A percentile compares a stretch with the other conserved stretches of the same genome.
Conservation (phyloP, 2,888 invertebrate genomes). For the Ptychoptera contaminata region DNA sequence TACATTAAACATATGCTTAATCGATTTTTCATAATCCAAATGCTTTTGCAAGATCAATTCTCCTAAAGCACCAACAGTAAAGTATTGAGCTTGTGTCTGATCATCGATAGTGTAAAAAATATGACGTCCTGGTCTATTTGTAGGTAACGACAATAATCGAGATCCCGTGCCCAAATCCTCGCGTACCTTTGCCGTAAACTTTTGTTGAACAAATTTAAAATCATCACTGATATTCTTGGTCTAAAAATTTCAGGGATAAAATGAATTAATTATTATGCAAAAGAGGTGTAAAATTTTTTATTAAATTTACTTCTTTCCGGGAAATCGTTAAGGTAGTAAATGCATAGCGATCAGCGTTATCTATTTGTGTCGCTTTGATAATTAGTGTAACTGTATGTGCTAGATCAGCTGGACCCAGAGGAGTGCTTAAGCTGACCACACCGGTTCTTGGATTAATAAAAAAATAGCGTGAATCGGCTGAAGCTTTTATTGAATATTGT, state of each 20-base stretch:
- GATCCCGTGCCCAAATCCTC: slow-evolving; percentile 64
- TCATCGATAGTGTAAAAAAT: slow-evolving; percentile 64
- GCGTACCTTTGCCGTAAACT: slow-evolving; percentile 52
- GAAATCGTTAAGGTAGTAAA: slow-evolving; percentile 63
- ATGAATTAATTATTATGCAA: too few relatives aligned
- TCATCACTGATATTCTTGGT: not conserved
- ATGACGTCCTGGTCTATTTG: slow-evolving; percentile 46
- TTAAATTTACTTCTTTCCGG: slow-evolving; percentile 11
- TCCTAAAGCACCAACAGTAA: slow-evolving; percentile 62
- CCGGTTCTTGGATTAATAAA: slow-evolving; percentile 28
- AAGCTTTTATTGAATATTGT: slow-evolving; percentile 28
- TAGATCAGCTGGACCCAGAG: slow-evolving; percentile 33
- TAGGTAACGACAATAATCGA: slow-evolving; percentile 52
- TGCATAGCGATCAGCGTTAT: slow-evolving; percentile 79
- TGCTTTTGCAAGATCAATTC: slow-evolving; percentile 59
- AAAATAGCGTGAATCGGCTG: slow-evolving; percentile 29
- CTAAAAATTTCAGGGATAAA: not conserved
- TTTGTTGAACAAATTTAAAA: slow-evolving; percentile 53
- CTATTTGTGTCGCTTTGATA: slow-evolving; percentile 65
- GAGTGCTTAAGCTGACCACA: slow-evolving; percentile 23
- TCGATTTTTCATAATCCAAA: slow-evolving; percentile 62
- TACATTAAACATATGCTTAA: slow-evolving; percentile 59
- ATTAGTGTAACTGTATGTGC: slow-evolving; percentile 62
- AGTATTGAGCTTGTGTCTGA: slow-evolving; percentile 53
- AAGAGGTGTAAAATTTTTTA: not conserved